Percentiles rank a stretch among this genome's conserved stretches.
phyloP scores from a whole-genome alignment of 2,113 vertebrate genomes.

The Pantherophis guttatus region DNA sequence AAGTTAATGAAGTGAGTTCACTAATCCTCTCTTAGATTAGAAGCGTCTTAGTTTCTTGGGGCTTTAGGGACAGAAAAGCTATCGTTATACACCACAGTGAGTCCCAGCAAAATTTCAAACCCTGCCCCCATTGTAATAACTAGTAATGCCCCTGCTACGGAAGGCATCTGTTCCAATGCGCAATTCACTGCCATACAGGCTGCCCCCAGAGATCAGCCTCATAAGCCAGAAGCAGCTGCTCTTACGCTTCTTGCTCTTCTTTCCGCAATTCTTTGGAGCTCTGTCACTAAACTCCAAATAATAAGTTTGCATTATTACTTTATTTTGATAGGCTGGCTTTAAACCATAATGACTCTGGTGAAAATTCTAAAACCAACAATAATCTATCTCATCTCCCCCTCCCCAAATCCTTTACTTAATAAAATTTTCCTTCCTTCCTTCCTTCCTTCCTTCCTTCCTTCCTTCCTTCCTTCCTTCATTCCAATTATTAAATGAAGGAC shows the following conservation, averaged over 20 bases:
- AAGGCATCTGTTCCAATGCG: constrained; percentile 53
- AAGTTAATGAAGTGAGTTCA: constrained; percentile 52
- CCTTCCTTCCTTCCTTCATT: background rate
- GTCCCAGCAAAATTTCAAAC: constrained; percentile 49
- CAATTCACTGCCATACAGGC: constrained; percentile 42
- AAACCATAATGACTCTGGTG: constrained; percentile 45
- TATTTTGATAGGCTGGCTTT: constrained; percentile 42
- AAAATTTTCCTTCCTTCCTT: constrained; percentile 42
- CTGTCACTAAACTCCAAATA: constrained; percentile 62
- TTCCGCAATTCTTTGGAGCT: constrained; percentile 55
- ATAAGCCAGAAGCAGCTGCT: constrained; percentile 68
- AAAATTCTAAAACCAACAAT: constrained; percentile 28
- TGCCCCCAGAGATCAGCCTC: constrained; percentile 58
- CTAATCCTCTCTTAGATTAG: constrained; percentile 44
- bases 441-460: background rate
- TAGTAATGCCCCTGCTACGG: constrained; percentile 52
- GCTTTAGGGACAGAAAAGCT: constrained; percentile 1
- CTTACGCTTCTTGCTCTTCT: constrained; percentile 51
- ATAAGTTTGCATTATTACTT: constrained; percentile 61
- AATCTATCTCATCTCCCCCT: background rate
- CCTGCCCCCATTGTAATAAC: constrained; percentile 48
- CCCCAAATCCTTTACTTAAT: constrained; percentile 43
- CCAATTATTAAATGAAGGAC: constrained; percentile 47
- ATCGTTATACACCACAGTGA: constrained; percentile 38
- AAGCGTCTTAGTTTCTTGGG: constrained; percentile 31